Base-by-base conservation (phyloP, 92 coral and sea anemone species). In the Zoanthus gigantus region DNA sequence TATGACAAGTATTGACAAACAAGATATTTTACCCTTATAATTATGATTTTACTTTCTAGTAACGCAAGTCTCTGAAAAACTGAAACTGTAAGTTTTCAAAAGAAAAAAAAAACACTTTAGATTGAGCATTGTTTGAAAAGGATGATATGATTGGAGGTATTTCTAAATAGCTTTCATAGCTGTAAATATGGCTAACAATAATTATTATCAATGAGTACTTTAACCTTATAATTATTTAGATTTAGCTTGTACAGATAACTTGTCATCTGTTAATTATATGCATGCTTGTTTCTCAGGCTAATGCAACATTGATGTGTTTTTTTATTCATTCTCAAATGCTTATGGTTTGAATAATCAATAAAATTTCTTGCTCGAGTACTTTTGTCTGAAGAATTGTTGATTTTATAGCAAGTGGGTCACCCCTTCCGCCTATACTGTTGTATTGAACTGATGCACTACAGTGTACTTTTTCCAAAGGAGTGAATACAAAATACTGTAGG, bases 391-490 rank as follows among this genome's bases (percentile, higher is more conserved):
- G 69, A 11, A 13, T 63, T 63, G 14, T 13, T 53, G 11, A 53
- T 53, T 9, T 53, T 63, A 63, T 23, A 34, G 42, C n/a, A 63
- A 63, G 69, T 13, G 69, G 69, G 69, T 63, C 69, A 63, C 14
- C 29, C 7, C 60, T 16, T 63, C 69, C 18, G 23, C 69, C 29
- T 63, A 63, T 6, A 63, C 42, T 34, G 69, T 63, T 63, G 69
- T 63, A 15, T 53, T 11, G 29, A 63, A 63, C 69, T 63, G 8
- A 18, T 13, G 29, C 69, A 34, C 42, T 34, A 34, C 42, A 34
- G 42, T 63, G 42, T 63, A 69, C 74, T 69, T 44, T 69, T 69
- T 37, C 9, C 74, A 69, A 69, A 29, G 46, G 74, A 69, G 74
- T 69, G 74, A 30, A 69, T 65, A 28, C 71, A 65, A 65, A 34